These are phyloP conservation scores for Psephotus haematonotus DNA, from an alignment of 2,113 vertebrate species.

Conservation along the genomic window DNA sequence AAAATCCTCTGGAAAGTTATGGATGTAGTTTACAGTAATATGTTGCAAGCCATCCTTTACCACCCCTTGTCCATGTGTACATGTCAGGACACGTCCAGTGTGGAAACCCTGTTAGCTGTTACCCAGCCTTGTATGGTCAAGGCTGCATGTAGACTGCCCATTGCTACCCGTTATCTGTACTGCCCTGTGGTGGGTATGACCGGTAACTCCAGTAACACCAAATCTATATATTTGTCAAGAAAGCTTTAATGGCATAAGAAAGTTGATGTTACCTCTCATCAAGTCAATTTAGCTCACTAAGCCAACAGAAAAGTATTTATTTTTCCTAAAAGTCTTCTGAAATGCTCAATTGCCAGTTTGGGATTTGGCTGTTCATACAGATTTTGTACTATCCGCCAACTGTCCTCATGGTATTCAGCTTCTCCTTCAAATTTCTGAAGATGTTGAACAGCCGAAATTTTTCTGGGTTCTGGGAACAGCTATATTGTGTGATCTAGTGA, in stretches of 20 bases:
- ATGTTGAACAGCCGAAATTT: not conserved
- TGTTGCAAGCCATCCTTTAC: not conserved
- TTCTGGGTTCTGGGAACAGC: not conserved
- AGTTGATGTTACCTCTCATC: not conserved
- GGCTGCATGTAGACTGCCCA: fast-evolving
- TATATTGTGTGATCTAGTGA: not conserved
- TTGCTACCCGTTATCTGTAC: not conserved
- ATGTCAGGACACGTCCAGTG: fast-evolving
- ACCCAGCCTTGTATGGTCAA: not conserved
- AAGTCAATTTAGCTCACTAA: not conserved
- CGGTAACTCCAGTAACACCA: not conserved
- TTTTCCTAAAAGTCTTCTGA: not conserved
- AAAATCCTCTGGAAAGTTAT: not conserved
- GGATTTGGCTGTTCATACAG: not conserved
- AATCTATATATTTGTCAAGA: not conserved
- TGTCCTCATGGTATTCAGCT: not conserved
- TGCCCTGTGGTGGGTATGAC: not conserved
- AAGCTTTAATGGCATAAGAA: not conserved
- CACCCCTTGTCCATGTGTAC: fast-evolving
- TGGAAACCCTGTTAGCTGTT: not conserved
- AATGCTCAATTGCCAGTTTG: not conserved
- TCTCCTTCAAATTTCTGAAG: not conserved
- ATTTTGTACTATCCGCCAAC: not conserved
- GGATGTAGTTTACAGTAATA: not conserved
- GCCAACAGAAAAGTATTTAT: not conserved